Conservation (phyloP, 2,797 vertebrate species). For the Pogoniulus pusillus region DNA sequence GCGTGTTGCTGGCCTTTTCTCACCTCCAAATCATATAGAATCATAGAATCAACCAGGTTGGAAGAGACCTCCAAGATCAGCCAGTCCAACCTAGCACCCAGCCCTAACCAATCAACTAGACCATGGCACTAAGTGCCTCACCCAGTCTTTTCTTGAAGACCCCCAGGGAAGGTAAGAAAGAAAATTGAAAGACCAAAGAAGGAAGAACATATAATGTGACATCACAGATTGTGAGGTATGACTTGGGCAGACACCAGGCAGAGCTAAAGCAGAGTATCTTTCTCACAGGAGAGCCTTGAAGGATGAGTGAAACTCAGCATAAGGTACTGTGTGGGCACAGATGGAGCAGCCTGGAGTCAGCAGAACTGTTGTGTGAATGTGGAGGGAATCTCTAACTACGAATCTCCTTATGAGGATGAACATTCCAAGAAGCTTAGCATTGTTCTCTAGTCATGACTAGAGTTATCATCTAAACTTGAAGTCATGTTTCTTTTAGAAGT, state of each 20-base stretch:
- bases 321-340: too few relatives aligned
- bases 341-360: neutral
- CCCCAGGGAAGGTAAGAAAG: neutral
- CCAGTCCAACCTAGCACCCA: too few relatives aligned
- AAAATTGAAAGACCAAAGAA: neutral
- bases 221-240: neutral
- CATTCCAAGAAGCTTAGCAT: neutral
- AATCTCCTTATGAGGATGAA: neutral
- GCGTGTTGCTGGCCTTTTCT: neutral
- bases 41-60: too few relatives aligned
- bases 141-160: too few relatives aligned
- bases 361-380: accelerated
- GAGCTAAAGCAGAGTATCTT: neutral
- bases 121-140: too few relatives aligned
- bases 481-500: neutral
- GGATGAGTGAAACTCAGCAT: neutral
- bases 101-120: too few relatives aligned
- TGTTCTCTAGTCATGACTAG: neutral
- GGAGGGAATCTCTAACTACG: neutral
- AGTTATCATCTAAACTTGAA: neutral
- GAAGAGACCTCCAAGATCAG: too few relatives aligned
- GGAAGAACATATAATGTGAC: neutral
- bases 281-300: neutral
- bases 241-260: neutral
- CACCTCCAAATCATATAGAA: neutral